Conservation (phyloP, 2,113 vertebrate species). For the Oxyura jamaicensis region DNA sequence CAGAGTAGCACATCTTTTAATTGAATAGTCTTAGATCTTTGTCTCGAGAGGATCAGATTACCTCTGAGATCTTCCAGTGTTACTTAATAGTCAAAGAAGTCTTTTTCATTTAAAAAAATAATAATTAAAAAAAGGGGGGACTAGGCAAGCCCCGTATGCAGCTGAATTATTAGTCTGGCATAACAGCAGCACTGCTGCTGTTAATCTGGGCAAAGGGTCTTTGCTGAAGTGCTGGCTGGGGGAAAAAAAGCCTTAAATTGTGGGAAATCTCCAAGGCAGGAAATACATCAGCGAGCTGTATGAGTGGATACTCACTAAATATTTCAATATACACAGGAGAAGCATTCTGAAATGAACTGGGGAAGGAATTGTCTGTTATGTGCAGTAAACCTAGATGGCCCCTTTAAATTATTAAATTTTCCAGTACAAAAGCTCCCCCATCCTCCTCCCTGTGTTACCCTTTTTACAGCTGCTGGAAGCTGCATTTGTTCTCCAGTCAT, state of each 20-base stretch:
- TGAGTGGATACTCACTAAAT: not conserved
- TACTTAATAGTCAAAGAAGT: rapidly evolving
- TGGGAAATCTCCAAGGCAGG: not conserved
- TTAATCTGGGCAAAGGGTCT: not conserved
- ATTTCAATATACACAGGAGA: not conserved
- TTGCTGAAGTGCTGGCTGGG: not conserved
- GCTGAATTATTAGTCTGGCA: not conserved
- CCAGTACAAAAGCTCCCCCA: not conserved
- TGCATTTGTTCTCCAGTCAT: not conserved
- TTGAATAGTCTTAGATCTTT: not conserved
- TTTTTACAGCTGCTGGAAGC: not conserved
- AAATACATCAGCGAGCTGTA: not conserved
- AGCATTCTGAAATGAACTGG: not conserved
- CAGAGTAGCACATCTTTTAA: not conserved
- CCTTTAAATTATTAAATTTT: not conserved
- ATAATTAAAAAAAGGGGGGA: not conserved
- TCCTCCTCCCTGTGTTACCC: not conserved
- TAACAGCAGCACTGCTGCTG: not conserved
- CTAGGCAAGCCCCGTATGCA: not conserved
- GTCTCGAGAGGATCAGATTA: not conserved
- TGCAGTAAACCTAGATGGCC: not conserved
- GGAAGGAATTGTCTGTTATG: not conserved
- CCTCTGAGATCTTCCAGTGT: not conserved
- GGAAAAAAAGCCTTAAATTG: not conserved
- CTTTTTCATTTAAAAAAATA: not conserved